Percentiles rank a stretch among this genome's conserved stretches.
Conservation (phyloP, 2,113 vertebrate species). For the Psilopsiagon aurifrons region DNA sequence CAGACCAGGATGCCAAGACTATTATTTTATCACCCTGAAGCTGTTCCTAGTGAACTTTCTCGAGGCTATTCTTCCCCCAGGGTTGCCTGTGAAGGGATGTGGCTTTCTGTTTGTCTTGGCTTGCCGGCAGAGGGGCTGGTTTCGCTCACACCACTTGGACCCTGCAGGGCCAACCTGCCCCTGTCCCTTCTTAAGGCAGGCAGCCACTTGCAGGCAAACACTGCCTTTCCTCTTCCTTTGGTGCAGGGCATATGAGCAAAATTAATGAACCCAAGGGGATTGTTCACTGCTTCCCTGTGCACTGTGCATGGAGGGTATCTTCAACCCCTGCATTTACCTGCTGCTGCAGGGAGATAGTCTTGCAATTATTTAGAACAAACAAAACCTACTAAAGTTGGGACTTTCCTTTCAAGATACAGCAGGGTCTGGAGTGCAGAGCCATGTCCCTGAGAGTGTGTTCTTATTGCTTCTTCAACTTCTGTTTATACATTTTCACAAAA, state of each 20-base stretch:
- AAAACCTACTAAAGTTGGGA: not conserved
- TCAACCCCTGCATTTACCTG: not conserved
- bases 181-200: not conserved
- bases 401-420: constrained; percentile 46
- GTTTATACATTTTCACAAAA: constrained; percentile 82
- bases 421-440: constrained; percentile 46
- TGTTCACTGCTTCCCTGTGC: not conserved
- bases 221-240: not conserved
- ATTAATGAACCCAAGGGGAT: not conserved
- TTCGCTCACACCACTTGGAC: not conserved
- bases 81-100: not conserved
- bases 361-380: not conserved
- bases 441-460: constrained; percentile 60
- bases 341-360: not conserved
- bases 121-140: not conserved
- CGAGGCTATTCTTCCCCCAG: not conserved
- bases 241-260: not conserved
- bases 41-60: not conserved
- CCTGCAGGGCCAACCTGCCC: not conserved
- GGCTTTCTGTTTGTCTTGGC: constrained; percentile 11
- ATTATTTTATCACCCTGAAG: not conserved
- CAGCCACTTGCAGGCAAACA: constrained; percentile 9
- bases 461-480: constrained; percentile 77
- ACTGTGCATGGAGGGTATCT: fast-evolving
- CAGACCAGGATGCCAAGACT: not conserved